Percentiles rank a stretch among this genome's conserved stretches.
Evolutionary conservation across 2,888 invertebrate genomes (phyloP).

Genomic region (Drosophila flavopinicola): DNA sequence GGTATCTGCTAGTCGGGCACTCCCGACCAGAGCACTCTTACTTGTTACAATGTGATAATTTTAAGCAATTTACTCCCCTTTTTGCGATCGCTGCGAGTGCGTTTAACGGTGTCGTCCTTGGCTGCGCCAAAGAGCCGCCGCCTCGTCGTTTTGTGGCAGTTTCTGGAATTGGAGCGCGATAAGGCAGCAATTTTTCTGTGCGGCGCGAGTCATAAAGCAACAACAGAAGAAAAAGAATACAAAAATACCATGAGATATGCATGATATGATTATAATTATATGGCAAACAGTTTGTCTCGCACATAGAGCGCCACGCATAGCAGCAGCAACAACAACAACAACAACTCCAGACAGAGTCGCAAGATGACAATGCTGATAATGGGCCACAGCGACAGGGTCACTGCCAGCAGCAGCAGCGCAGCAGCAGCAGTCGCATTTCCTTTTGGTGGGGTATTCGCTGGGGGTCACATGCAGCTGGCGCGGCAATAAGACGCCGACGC

Average conservation of each 20-base stretch:
- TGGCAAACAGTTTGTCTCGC: constrained; percentile 35
- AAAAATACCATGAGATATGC: constrained; percentile 38
- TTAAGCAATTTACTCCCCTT: constrained; percentile 73
- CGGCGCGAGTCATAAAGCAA: constrained; percentile 33
- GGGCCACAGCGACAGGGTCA: constrained; percentile 37
- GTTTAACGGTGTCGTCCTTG: constrained; percentile 74
- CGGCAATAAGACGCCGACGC: constrained; percentile 53
- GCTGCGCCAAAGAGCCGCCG: constrained; percentile 40
- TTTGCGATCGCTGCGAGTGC: constrained; percentile 7
- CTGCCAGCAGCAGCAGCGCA: constrained; percentile 23
- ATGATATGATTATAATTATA: constrained; percentile 75
- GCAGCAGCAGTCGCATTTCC: constrained; percentile 51
- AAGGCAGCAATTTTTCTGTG: constrained; percentile 53
- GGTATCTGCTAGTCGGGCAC: too few relatives aligned
- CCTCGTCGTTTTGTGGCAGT: constrained; percentile 28
- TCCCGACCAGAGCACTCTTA: too few relatives aligned
- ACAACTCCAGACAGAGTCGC: constrained; percentile 31
- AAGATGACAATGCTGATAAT: constrained; percentile 60
- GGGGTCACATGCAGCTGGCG: constrained; percentile 63
- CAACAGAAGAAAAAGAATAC: neutral
- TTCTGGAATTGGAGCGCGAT: constrained; percentile 50
- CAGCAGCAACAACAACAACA: constrained; percentile 11
- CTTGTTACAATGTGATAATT: constrained; percentile 75
- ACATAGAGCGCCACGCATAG: constrained; percentile 36
- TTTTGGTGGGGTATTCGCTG: constrained; percentile 53